Percentiles rank a stretch among this genome's conserved stretches.
Evolutionary conservation across 2,113 vertebrate genomes (phyloP).

Genomic region (Indicator indicator): DNA sequence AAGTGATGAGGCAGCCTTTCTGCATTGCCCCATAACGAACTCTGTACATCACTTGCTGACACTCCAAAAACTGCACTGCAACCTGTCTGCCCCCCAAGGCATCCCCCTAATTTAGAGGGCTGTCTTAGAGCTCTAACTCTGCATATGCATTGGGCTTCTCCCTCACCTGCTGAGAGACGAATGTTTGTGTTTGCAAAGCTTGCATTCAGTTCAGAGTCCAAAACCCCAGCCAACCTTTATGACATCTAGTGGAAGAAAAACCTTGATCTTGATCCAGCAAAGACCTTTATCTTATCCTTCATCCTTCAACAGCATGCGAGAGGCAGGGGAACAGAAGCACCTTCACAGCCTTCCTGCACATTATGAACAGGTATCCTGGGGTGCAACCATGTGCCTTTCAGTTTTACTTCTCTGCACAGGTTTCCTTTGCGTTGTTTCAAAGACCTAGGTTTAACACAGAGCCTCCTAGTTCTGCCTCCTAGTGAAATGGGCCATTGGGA

Average conservation of each 20-base stretch:
- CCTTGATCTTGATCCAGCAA: fast-evolving
- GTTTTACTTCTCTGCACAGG: neutral
- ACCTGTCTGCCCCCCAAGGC: neutral
- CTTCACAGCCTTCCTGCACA: neutral
- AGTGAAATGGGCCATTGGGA: neutral
- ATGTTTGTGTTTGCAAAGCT: neutral
- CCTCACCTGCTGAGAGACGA: neutral
- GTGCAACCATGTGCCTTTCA: neutral
- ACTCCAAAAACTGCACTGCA: neutral
- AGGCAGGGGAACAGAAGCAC: neutral
- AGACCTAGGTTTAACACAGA: neutral
- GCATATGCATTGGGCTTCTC: neutral
- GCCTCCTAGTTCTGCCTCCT: neutral
- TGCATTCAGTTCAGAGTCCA: neutral
- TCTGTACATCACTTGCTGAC: neutral
- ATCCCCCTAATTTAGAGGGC: neutral
- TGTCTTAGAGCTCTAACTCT: neutral
- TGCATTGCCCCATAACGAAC: neutral
- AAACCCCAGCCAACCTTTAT: neutral
- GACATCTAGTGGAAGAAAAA: neutral
- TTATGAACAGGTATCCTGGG: neutral
- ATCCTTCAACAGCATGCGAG: fast-evolving
- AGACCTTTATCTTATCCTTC: neutral
- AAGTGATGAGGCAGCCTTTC: neutral
- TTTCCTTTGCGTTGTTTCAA: fast-evolving